Base-by-base conservation (phyloP, 2,797 vertebrate species). In the Crocodylus rhombifer region DNA sequence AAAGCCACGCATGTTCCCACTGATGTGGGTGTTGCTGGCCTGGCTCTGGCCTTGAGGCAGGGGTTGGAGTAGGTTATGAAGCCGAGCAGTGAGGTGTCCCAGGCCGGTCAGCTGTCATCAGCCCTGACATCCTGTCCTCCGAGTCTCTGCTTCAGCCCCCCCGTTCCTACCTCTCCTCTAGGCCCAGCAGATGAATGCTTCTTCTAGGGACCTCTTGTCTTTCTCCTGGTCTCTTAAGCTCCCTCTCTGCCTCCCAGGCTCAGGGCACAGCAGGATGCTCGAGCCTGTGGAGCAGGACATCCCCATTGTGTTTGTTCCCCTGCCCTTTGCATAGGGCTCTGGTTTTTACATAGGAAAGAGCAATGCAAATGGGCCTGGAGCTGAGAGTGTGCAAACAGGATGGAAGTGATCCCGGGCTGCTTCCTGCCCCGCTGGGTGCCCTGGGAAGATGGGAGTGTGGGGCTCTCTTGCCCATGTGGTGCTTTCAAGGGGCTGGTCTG, bases 291-390 rank as follows among this genome's bases (percentile, higher is more conserved):
- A 51, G 11, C 1, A 23, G n/a, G 57, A 74, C 42, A 42, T 86
- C 2, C 9, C 28, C 79, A 28, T 75, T 67, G 5, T 8, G 26
- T 77, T 83, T 79, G 64, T 88, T 74, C 55, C 58, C 65, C 57
- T 4, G 64, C 58, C 25, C 30, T 91, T 95, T 80, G 30, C 87
- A n/a, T 14, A 28, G 85, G 65, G 5, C 80, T 67, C 62, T 5
- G 26, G 4, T 80, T 93, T 92, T 91, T 67, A 55, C 55, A 25
- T 30, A 17, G 87, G 81, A 81, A 83, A 83, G 64, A 86, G 26
- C 33, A 6, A 1, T 26, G 65, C 80, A 93, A 87, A 76, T 63
- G 2, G 9, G 3, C 18, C 75, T 83, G 5, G 51, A 3, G 12
- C 20, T 20, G 28, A 55, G n/a, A 36, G 1, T 21, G 78, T 84